Conservation (phyloP, 2,113 vertebrate genomes). For the Cebus imitator region DNA sequence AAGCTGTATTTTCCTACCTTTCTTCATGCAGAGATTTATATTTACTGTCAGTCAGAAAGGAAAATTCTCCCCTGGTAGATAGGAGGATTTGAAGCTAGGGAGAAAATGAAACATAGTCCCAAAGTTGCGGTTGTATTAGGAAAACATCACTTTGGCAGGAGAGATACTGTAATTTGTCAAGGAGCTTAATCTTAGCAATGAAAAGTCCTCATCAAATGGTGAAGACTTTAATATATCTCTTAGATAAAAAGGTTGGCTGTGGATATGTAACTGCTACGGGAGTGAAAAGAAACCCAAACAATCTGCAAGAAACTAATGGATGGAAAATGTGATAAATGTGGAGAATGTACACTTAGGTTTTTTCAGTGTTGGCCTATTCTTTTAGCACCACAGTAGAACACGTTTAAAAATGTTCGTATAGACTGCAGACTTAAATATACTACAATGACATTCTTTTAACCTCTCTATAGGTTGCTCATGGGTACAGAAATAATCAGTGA, state of each 20-base stretch:
- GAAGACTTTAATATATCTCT: constrained; percentile 31
- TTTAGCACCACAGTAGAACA: background rate
- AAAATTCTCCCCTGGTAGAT: background rate
- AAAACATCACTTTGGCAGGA: constrained; percentile 64
- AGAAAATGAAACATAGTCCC: constrained; percentile 44
- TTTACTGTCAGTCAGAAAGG: constrained; percentile 45
- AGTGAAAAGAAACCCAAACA: background rate
- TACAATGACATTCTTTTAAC: background rate
- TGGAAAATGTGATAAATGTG: constrained; percentile 33
- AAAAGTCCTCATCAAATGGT: constrained; percentile 56
- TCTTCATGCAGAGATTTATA: constrained; percentile 53
- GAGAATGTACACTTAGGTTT: constrained; percentile 37
- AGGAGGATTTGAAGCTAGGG: constrained; percentile 9
- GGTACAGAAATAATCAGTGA: background rate
- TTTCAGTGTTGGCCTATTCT: background rate
- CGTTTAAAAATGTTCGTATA: background rate
- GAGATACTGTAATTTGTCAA: constrained; percentile 59
- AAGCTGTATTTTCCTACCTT: background rate
- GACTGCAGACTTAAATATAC: background rate
- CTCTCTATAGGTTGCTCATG: background rate
- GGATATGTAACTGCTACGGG: background rate
- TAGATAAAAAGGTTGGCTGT: constrained; percentile 9
- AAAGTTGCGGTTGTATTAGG: constrained; percentile 51
- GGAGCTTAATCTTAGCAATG: constrained; percentile 47
- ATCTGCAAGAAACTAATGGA: background rate